Evolutionary conservation across 2,797 vertebrate species (phyloP), one percentile per base, ranked within the genome.

Genomic region (Cynodonichthys magdalenae): DNA sequence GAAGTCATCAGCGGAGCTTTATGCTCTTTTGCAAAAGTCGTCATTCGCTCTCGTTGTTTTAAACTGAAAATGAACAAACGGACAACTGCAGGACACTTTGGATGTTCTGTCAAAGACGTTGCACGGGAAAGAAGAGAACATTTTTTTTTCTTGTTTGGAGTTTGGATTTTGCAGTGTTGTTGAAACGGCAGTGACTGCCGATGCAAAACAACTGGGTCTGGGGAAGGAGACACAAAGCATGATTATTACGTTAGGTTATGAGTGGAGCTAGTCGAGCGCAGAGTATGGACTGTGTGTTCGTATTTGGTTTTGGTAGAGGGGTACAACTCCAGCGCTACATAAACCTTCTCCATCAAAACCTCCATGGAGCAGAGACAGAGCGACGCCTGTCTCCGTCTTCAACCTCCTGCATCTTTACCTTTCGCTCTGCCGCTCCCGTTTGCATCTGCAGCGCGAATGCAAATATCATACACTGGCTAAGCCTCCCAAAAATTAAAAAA

Each of bases 111-210:
- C 63, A 80, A 71, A 89, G 66, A 1, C 70, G 67, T 59, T 53
- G 71, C 36, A 59, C 66, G 49, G 77, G 46, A 75, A 28, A 48
- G 66, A 3, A 69, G 56, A 75, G 9, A 60, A 56, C 52, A 59
- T 39, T 29, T 20, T 48, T 34, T 15, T 9, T 19, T 41, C 4
- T 27, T 0, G 34, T 20, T 36, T 29, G 15, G 67, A 71, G 63
- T 78, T 80, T 42, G 71, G 81, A 82, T 76, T 80, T 81, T 66
- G 51, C 65, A 8, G 51, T 61, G 69, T 75, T 17, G 29, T 51
- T 10, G 69, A 48, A 51, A 62, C 7, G 3, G 34, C 3, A 20
- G 47, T 0, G 69, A 54, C 58, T 71, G 80, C 70, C 24, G 62
- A 59, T 3, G 1, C 8, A 0, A 48, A 72, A 24, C 48, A 69